These are phyloP conservation scores for Nomada flava DNA, from an alignment of 2,888 invertebrate species.

Conservation along the genomic window DNA sequence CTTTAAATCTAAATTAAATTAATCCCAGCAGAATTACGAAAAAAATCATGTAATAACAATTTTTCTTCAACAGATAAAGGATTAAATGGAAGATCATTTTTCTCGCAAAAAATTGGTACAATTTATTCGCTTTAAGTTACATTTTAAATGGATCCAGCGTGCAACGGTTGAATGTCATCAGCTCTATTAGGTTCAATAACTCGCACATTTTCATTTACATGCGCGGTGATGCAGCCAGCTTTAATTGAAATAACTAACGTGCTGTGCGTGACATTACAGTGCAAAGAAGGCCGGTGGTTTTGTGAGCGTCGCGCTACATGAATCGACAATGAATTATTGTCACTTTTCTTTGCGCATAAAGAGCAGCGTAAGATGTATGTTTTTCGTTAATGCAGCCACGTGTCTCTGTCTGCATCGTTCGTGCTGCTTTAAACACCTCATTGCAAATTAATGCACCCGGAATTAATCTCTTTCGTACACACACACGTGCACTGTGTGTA, in stretches of 20 bases:
- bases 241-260: constrained; percentile 69
- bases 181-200: constrained; percentile 63
- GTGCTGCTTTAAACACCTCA: constrained; percentile 1
- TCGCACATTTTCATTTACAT: constrained; percentile 45
- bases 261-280: constrained; percentile 45
- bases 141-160: not conserved
- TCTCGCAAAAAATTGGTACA: not conserved
- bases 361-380: not conserved
- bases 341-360: constrained; percentile 48
- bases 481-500: no score
- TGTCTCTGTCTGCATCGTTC: not conserved
- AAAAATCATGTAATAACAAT: no score
- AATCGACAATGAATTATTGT: constrained; percentile 56
- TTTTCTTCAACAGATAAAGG: not conserved
- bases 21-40: no score
- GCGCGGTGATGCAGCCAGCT: constrained; percentile 35
- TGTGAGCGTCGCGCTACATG: constrained; percentile 20
- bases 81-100: not conserved
- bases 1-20: no score
- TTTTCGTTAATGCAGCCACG: not conserved
- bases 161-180: constrained; percentile 17
- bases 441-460: constrained; percentile 11
- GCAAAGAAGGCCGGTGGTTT: constrained; percentile 56
- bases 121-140: not conserved
- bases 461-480: not conserved